Evolutionary conservation across 1,140 invertebrate species (phyloP).

Genomic region (Zaprionus africanus): DNA sequence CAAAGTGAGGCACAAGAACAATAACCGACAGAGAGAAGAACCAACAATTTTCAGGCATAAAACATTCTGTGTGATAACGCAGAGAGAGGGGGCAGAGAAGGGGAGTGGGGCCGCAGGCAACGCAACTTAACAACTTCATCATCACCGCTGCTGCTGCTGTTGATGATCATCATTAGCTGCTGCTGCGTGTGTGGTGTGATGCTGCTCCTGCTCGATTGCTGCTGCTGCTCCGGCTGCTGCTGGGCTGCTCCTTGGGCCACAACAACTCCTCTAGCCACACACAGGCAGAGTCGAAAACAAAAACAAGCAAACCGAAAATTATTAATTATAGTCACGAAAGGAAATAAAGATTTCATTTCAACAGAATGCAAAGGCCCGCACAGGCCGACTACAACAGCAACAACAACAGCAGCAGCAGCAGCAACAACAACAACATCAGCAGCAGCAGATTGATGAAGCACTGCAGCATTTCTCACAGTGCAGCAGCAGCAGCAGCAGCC

Average conservation of each 20-base stretch:
- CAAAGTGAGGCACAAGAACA: slow-evolving; percentile 21
- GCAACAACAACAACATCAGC: slow-evolving; percentile 25
- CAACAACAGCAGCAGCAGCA: slow-evolving; percentile 15
- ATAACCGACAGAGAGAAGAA: slow-evolving; percentile 42
- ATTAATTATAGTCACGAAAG: slow-evolving; percentile 84
- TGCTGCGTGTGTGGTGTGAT: slow-evolving; percentile 75
- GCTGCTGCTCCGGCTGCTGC: slow-evolving; percentile 12
- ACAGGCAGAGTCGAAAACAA: slow-evolving; percentile 36
- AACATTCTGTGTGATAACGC: slow-evolving; percentile 62
- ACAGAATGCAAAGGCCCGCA: slow-evolving; percentile 79
- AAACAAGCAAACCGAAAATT: slow-evolving; percentile 66
- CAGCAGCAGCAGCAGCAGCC: slow-evolving; percentile 57
- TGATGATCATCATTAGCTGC: slow-evolving; percentile 63
- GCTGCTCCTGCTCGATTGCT: slow-evolving; percentile 24
- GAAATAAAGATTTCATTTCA: slow-evolving; percentile 84
- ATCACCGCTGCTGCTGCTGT: slow-evolving; percentile 2
- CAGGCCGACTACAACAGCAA: slow-evolving; percentile 40
- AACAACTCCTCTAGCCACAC: slow-evolving; percentile 45
- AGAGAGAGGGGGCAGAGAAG: slow-evolving; percentile 4
- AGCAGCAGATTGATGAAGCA: slow-evolving; percentile 39
- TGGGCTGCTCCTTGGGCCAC: slow-evolving; percentile 22
- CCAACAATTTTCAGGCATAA: slow-evolving; percentile 80
- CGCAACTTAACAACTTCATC: slow-evolving; percentile 19
- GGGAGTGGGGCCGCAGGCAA: neutral
- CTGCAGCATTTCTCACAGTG: slow-evolving; percentile 69